These are phyloP conservation scores for Prosapia bicincta DNA, from an alignment of 2,888 invertebrate genomes.

Conservation along the genomic window DNA sequence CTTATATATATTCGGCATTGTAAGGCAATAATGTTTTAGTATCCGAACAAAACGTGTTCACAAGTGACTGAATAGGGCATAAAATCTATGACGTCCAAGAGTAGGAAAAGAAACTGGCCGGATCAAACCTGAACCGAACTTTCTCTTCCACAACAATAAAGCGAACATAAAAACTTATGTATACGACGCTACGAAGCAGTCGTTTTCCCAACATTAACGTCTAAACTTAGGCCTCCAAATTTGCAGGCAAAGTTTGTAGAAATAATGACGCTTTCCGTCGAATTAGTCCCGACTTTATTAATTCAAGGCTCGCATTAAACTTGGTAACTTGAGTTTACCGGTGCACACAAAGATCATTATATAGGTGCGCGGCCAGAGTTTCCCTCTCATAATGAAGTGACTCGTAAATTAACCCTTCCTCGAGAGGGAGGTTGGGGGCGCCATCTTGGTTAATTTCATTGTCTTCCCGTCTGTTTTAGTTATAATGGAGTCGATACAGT, in stretches of 20 bases:
- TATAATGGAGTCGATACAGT: neutral
- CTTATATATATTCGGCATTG: too few species aligned
- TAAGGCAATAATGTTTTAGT: too few species aligned
- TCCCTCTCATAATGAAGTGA: neutral
- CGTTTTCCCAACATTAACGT: neutral
- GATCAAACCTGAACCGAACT: too few species aligned
- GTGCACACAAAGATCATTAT: neutral
- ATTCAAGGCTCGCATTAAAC: neutral
- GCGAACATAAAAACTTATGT: too few species aligned
- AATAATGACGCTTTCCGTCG: neutral
- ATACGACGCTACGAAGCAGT: neutral
- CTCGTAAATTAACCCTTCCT: neutral
- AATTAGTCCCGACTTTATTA: neutral
- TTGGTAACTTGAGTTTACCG: neutral
- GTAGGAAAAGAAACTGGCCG: too few species aligned
- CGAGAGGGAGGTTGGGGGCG: slow-evolving; percentile 8
- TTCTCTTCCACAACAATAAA: neutral
- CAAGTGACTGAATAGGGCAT: too few species aligned
- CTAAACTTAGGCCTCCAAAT: neutral
- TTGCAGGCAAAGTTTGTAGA: neutral
- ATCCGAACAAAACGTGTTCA: too few species aligned
- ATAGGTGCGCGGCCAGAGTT: neutral
- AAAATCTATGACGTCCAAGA: too few species aligned
- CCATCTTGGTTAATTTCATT: slow-evolving; percentile 26
- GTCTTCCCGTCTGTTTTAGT: slow-evolving; percentile 11